Base-by-base conservation (phyloP, 1,140 invertebrate species). In the Drosophila carrolli region DNA sequence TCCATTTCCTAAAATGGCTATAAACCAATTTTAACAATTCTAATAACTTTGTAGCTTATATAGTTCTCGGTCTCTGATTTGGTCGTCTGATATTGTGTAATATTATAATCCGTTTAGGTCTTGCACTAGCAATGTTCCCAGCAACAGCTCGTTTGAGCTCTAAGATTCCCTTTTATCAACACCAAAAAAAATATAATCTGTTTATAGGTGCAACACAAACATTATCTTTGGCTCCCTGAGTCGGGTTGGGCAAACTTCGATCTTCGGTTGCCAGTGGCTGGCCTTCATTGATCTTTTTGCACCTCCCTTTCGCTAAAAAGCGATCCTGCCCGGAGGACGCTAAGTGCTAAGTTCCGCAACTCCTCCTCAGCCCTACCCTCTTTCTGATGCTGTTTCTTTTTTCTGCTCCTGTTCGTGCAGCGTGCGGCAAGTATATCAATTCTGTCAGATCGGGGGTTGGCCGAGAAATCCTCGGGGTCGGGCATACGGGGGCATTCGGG, bases 351-450 rank as follows among this genome's bases (percentile, higher is more conserved):
- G 29, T 32, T 32, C 29, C 23, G 23, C 23, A 23, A 32, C 6
- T 43, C 38, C 60, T 62, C 16, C 57, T 19, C 13, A 9, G 19
- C 27, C 9, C 11, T 11, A 37, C 32, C 50, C 6, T 37, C 13
- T 13, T 5, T 6, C 29, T 11, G 5, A 2, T 35, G 13, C 38
- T 27, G 10, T 23, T 14, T 38, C 13, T 47, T 32, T 41, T 32
- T 16, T 6, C 23, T 16, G 23, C 62, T 46, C 29, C 53, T 56
- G 46, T 68, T 67, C 46, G 60, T 44, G 67, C 67, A 73, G 75
- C 73, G 59, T 78, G 76, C 59, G 76, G 59, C 67, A 63, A 78
- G 67, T 78, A 73, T 78, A 78, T 78, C 75, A 78, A 73, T 78
- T 78, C 62, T 58, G 51, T 56, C 37, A 70, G 63, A 77, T 77